Base-by-base conservation (phyloP, 2,888 invertebrate genomes). In the Glyphotaelius pellucidus region DNA sequence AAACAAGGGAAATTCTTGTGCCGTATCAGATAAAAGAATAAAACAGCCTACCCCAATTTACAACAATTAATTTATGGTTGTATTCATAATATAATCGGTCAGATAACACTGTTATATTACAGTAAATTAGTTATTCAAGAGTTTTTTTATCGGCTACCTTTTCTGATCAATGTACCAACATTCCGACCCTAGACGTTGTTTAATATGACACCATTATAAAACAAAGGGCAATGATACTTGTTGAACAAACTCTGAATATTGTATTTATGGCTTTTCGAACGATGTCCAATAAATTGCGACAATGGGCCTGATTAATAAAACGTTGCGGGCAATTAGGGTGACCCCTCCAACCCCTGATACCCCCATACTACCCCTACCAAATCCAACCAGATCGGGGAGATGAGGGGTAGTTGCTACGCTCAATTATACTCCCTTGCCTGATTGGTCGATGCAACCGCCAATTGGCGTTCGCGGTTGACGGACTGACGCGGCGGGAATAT, bases 231-330 rank as follows among this genome's bases (percentile, higher is more conserved):
- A 15, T 81, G 19, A 81, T 81, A 81, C 30, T 81, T 81, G 31
- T 81, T 81, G 81, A 81, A 81, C 14, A 81, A 31, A 81, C 15
- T 81, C 15, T 15, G 19, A 9, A 67, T 67, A 5, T 31, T 81
- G 81, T 31, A 86, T 86, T 86, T 38, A 84, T 84, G 84, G 35
- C 15, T 35, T 25, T 32, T 15, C 86, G 12, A 86, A 31, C 42
- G 30, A 86, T 86, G 80, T 86, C 86, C 85, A 86, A 86, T 90
- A 84, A 90, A 90, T 90, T 90, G 52, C n/a, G 86, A 86, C 90
- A 90, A 86, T 84, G 38, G 80, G 67, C 79, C 90, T 85, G 86
- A 90, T 90, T 90, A 90, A 90, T 80, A 80, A 79, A 84, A 30
- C 84, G n/a, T 86, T 38, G 85, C 25, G 38, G 38, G 67, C 86